These are phyloP conservation scores for Leucozona laternaria DNA, from an alignment of 2,888 invertebrate species.

Conservation along the genomic window DNA sequence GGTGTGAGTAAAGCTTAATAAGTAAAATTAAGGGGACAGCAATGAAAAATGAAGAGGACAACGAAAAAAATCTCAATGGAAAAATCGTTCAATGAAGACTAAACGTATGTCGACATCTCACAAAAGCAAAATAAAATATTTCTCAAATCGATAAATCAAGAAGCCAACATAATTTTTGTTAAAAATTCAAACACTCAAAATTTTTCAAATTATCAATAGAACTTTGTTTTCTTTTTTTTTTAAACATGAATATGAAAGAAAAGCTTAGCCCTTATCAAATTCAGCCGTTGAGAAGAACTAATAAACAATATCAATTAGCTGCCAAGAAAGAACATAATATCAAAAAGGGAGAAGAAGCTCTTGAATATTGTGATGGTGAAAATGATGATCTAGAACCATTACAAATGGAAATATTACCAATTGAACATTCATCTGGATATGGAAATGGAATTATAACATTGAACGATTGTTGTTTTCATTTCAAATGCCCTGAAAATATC, in stretches of 20 bases:
- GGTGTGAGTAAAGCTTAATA: too few relatives aligned
- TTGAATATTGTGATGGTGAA: neutral
- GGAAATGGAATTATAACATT: slow-evolving; percentile 62
- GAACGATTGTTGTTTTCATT: slow-evolving; percentile 56
- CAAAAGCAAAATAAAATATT: neutral
- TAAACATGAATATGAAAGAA: neutral
- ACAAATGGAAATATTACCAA: neutral
- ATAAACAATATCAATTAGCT: neutral
- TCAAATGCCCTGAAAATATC: slow-evolving; percentile 30
- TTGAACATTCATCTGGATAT: slow-evolving; percentile 19
- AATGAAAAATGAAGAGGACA: too few relatives aligned
- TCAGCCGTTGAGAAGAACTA: slow-evolving; percentile 18
- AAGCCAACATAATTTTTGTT: neutral
- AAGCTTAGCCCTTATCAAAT: slow-evolving; percentile 1
- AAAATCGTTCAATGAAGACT: too few relatives aligned
- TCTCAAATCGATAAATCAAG: neutral
- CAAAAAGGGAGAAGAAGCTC: neutral
- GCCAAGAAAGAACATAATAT: too few relatives aligned
- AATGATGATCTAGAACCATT: neutral
- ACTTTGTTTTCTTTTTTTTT: neutral
- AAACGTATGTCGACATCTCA: too few relatives aligned
- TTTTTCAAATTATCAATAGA: neutral
- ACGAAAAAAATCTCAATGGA: too few relatives aligned
- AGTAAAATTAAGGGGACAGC: too few relatives aligned
- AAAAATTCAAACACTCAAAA: neutral